A percentile compares a stretch with the other conserved stretches of the same genome.
Evolutionary conservation across 2,888 invertebrate genomes (phyloP).

Genomic region (Dasypogon diadema): DNA sequence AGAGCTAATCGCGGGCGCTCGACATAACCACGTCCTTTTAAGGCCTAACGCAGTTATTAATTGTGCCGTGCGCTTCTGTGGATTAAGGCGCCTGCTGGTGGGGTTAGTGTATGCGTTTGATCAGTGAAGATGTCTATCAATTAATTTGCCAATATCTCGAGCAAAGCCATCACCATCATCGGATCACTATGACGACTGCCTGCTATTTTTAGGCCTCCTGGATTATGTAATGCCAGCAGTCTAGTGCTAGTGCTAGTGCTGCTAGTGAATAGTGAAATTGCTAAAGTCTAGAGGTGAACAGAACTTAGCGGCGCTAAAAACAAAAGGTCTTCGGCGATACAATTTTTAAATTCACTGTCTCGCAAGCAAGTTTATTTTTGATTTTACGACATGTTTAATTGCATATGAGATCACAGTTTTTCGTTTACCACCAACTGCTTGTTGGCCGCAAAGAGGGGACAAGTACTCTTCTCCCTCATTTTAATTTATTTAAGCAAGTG

Average conservation of each 20-base stretch:
- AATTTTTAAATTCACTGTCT: too few species aligned
- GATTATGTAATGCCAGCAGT: slow-evolving; percentile 33
- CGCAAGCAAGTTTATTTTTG: slow-evolving; percentile 5
- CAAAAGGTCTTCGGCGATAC: too few species aligned
- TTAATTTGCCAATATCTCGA: slow-evolving; percentile 32
- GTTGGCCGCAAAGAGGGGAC: neutral
- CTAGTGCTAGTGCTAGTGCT: slow-evolving; percentile 1
- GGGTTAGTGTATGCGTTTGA: neutral
- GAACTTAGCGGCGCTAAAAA: neutral
- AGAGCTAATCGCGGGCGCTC: neutral
- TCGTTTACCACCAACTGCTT: neutral
- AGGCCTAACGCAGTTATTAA: neutral
- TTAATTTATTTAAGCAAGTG: slow-evolving; percentile 43
- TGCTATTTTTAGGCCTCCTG: slow-evolving; percentile 43
- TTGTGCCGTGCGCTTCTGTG: neutral
- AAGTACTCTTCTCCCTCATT: slow-evolving; percentile 31
- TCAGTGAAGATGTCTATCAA: slow-evolving; percentile 17
- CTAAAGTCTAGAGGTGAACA: slow-evolving; percentile 15
- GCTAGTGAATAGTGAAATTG: slow-evolving; percentile 21
- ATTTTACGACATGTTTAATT: neutral
- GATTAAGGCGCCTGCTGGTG: neutral
- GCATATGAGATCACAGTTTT: slow-evolving; percentile 9
- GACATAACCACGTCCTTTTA: neutral
- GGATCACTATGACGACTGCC: slow-evolving; percentile 25
- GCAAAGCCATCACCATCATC: neutral